Evolutionary conservation across 92 coral and sea anemone genomes (phyloP), one percentile per base, ranked within the genome.

Genomic region (Phymanthus crucifer): DNA sequence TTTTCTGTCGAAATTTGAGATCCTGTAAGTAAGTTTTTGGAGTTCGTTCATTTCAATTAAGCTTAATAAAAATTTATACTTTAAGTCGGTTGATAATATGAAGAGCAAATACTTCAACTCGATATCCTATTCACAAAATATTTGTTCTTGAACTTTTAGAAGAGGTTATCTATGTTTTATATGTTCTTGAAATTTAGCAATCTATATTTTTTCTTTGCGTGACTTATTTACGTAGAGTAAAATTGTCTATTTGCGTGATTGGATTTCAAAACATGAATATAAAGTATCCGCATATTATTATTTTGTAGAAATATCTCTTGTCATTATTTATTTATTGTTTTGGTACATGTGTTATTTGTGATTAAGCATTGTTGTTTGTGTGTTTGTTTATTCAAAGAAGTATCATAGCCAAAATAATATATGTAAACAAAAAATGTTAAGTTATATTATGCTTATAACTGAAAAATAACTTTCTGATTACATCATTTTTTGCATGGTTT

Each of bases 1-100:
- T 6, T 61, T 61, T 61, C 68, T 61, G 32, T 61, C 68, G 33
- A 61, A 61, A 61, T 61, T 29, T 61, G 68, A 61, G 34, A 61
- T 18, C 2, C 8, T 16, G 13, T 54, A 23, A 54, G 17, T 61
- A n/a, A n/a, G n/a, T 61, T 61, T 17, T 24, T 27, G 64, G 3
- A 61, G 32, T 61, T 61, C 32, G 35, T 61, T 27, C 68, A 61
- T 61, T 61, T 24, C 27, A 54, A 54, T 54, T 19, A 5, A 23
- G n/a, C n/a, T n/a, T n/a, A n/a, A n/a, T 54, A 19, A 19, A 14
- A 50, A 19, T 14, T n/a, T n/a, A n/a, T n/a, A 50, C 57, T 57
- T 57, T 21, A 57, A 57, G 26, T 54, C 6, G n/a, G 26, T 54
- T 4, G n/a, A 54, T 61, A 61, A 61, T 17, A 26, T 61, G 33